Percentiles rank a stretch among this genome's conserved stretches.
Evolutionary conservation across 2,888 invertebrate genomes (phyloP).

Genomic region (Empis livida): DNA sequence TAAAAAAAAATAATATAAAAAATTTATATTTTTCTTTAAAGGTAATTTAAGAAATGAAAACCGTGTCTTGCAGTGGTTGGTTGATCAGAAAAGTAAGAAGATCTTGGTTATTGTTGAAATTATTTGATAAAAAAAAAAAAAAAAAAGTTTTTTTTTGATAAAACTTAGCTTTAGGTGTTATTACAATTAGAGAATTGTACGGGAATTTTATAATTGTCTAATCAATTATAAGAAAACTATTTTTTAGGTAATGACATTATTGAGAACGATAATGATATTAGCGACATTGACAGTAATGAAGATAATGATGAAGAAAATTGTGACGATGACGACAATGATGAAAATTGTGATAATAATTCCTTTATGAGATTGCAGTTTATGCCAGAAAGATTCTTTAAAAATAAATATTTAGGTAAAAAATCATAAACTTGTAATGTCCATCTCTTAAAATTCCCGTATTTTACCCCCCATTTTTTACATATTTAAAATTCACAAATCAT

Average conservation of each 20-base stretch:
- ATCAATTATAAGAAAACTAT: slow-evolving; percentile 15
- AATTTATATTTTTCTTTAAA: slow-evolving; percentile 28
- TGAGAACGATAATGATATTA: slow-evolving; percentile 33
- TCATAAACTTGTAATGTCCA: background rate
- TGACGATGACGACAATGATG: slow-evolving; percentile 35
- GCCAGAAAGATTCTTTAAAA: background rate
- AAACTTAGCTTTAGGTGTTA: too few relatives aligned
- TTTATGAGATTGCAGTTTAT: background rate
- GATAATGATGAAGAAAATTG: slow-evolving; percentile 29
- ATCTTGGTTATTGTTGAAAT: too few relatives aligned
- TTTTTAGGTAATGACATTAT: slow-evolving; percentile 32
- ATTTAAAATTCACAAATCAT: background rate
- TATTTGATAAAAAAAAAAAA: too few relatives aligned
- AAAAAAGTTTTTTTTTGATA: too few relatives aligned
- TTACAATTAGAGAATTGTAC: too few relatives aligned
- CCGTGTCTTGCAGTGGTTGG: slow-evolving; percentile 90
- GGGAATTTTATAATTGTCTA: too few relatives aligned
- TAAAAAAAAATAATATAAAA: slow-evolving; percentile 1
- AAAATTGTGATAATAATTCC: slow-evolving; percentile 31
- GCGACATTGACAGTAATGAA: slow-evolving; percentile 23
- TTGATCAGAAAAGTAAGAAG: slow-evolving; percentile 92
- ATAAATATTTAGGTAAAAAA: background rate
- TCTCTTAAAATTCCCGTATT: background rate
- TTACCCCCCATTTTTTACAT: background rate
- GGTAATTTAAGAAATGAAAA: slow-evolving; percentile 90